phyloP scores from a whole-genome alignment of 2,797 vertebrate genomes.

The Leptatherina wallacei region DNA sequence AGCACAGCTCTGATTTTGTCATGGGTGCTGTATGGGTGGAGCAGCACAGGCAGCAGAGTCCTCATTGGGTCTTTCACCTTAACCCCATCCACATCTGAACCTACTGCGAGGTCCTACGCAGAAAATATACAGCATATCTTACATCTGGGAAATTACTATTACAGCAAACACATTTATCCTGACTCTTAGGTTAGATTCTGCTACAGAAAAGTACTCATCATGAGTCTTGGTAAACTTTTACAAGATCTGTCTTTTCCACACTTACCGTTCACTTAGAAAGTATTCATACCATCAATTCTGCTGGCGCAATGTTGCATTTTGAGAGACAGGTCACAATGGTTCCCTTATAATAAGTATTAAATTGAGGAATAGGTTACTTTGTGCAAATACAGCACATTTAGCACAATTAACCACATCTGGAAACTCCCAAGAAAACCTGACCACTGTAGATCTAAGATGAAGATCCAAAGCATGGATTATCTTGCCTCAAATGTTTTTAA shows the following conservation, averaged over 20 bases:
- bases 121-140: conserved; percentile 13
- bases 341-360: not conserved
- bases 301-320: not conserved
- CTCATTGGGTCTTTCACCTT: conserved; percentile 96
- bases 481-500: not conserved
- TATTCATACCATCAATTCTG: not conserved
- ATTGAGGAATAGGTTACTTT: not conserved
- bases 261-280: not conserved
- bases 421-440: not conserved
- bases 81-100: conserved; percentile 89
- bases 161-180: not conserved
- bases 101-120: conserved; percentile 90
- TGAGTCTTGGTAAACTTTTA: not conserved
- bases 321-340: not conserved
- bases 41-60: conserved; percentile 93
- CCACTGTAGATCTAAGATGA: not conserved
- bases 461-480: not conserved
- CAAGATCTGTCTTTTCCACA: not conserved
- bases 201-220: not conserved
- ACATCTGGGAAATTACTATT: not conserved
- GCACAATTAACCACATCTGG: not conserved
- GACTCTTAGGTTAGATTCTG: not conserved
- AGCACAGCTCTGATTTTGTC: conserved; percentile 97
- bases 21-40: conserved; percentile 85
- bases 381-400: not conserved